phyloP scores from a whole-genome alignment of 2,888 invertebrate genomes.

The Drosophila anomelani region DNA sequence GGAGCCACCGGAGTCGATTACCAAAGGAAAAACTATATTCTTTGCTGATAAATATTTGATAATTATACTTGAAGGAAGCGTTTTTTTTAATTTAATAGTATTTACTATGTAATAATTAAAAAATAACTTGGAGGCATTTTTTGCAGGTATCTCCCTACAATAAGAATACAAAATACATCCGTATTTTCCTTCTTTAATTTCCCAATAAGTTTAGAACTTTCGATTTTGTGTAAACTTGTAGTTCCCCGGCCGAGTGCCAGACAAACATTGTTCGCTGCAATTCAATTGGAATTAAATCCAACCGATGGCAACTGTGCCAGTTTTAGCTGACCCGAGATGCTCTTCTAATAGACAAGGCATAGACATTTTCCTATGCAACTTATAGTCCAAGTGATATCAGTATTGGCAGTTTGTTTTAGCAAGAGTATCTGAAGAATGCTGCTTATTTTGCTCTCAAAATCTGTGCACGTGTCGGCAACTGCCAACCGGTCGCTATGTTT shows the following conservation, averaged over 20 bases:
- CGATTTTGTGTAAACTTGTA: background rate
- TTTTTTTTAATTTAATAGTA: no score
- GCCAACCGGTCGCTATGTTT: background rate
- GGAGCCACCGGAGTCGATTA: background rate
- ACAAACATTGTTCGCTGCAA: conserved; percentile 34
- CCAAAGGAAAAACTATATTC: background rate
- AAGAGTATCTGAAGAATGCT: background rate
- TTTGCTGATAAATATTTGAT: background rate
- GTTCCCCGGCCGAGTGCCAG: background rate
- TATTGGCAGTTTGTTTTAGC: conserved; percentile 1
- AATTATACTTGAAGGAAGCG: background rate
- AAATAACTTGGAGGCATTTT: no score
- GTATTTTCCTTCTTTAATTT: background rate
- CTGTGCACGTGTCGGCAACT: conserved; percentile 13
- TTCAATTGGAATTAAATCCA: conserved; percentile 71
- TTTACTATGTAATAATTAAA: no score
- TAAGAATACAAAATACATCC: no score
- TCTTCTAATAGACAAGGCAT: background rate
- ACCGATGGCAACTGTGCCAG: conserved; percentile 26
- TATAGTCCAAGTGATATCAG: background rate
- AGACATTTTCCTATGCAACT: background rate
- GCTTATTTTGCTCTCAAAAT: background rate
- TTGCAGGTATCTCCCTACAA: no score
- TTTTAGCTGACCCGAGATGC: conserved; percentile 15
- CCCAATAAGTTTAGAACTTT: background rate